These are phyloP conservation scores for Drosophila repleta DNA, from an alignment of 1,140 invertebrate species.

Conservation along the genomic window DNA sequence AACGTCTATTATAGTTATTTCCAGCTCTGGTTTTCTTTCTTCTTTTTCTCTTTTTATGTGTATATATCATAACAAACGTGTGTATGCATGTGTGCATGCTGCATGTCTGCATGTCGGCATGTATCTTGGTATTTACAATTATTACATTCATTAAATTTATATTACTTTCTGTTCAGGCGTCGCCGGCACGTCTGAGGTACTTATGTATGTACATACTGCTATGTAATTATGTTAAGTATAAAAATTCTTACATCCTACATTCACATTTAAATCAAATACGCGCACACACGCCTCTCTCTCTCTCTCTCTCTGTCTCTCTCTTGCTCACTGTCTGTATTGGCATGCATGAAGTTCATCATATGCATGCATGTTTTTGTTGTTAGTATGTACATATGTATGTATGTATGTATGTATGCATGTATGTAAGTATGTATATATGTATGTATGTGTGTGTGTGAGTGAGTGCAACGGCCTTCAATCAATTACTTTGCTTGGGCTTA, in stretches of 20 bases:
- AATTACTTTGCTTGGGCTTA: not conserved
- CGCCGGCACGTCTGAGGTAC: slow-evolving; percentile 41
- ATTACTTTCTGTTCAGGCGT: slow-evolving; percentile 29
- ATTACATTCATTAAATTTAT: slow-evolving; percentile 11
- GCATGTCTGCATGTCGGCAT: slow-evolving; percentile 12
- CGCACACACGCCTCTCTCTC: not conserved
- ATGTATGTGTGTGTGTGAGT: slow-evolving; percentile 1
- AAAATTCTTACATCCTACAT: slow-evolving; percentile 39
- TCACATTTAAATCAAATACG: slow-evolving; percentile 41
- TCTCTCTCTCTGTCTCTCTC: not conserved
- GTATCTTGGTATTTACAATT: slow-evolving; percentile 36
- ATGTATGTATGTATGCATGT: slow-evolving; percentile 1
- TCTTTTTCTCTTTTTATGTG: not conserved
- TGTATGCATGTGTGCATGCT: slow-evolving; percentile 16
- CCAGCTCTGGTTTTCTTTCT: not conserved
- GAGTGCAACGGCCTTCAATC: not conserved
- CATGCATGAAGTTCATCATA: too few species aligned
- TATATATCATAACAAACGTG: slow-evolving; percentile 2
- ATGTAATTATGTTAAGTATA: slow-evolving; percentile 40
- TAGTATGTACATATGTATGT: slow-evolving; percentile 1
- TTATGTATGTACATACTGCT: slow-evolving; percentile 41
- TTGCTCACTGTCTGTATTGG: too few species aligned
- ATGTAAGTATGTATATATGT: too few species aligned
- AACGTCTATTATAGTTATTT: slow-evolving; percentile 9
- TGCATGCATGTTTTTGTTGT: too few species aligned